Evolutionary conservation across 2,113 vertebrate species (phyloP), one percentile per base, ranked within the genome.

Genomic region (Rousettus leschenaultii): DNA sequence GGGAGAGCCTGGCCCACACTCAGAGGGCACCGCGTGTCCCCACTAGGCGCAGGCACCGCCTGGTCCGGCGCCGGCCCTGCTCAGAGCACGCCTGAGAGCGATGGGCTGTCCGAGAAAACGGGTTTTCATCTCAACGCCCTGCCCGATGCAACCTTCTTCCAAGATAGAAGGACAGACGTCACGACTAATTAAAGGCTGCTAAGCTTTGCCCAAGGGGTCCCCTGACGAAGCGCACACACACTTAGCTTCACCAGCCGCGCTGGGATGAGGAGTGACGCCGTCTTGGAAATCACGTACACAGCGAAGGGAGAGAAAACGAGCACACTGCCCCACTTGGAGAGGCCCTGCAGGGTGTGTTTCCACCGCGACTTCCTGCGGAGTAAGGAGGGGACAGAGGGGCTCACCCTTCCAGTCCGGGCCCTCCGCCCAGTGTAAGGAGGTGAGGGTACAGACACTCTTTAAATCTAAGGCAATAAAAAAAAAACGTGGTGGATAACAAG

Each of bases 231-330:
- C 24, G 33, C 26, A 45, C 9, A 9, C 51, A 40, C 19, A 16
- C 13, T 5, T 2, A n/a, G 19, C 53, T 22, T 15, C 21, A 66
- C 57, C 26, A 53, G 71, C 78, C 0, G 9, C 71, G 4, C 19
- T 7, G 28, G 0, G 0, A 43, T 12, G 6, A 1, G 0, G 9
- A 77, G 33, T 0, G 1, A 0, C 4, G 24, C 0, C 30, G 71
- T 11, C 83, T 18, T 18, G n/a, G 48, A 65, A 51, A 48, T 61
- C 22, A 30, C 33, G 4, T 26, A 15, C 14, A 7, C 21, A 6
- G 24, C 24, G 53, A 61, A 92, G 43, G 2, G 61, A 33, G 21
- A 74, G 13, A 21, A 14, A 33, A 45, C 2, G 7, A 35, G 33
- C 74, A 48, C 0, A 5, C 15, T 61, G 59, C 15, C 35, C 57